Evolutionary conservation across 2,113 vertebrate genomes (phyloP), one percentile per base, ranked within the genome.

Genomic region (Deroptyus accipitrinus): DNA sequence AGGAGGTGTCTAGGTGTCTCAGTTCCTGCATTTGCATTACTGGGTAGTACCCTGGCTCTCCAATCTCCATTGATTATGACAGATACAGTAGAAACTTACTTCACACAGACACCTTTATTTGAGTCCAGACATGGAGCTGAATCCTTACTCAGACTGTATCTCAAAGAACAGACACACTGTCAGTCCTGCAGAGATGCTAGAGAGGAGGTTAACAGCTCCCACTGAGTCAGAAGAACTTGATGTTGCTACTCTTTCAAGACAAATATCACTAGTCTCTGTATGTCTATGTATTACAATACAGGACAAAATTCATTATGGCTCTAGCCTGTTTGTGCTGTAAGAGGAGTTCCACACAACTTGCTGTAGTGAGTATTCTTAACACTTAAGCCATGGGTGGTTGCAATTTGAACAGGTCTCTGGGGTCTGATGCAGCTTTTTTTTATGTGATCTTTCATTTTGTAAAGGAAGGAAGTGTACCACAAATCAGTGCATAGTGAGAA

Each of bases 171-270:
- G 39, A 37, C 44, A 18, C 30, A n/a, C 31, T 48, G 17, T 27
- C 46, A 63, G 35, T 68, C 42, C 33, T 57, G 44, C 48, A 57
- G 17, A 41, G 31, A 14, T 31, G 8, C 42, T 73, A 62, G 25
- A 62, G 39, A 48, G 23, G 18, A 70, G 8, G 19, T 4, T 54
- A 48, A 39, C 16, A 67, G 11, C 23, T 67, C 19, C 64, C 39
- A 52, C 9, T 18, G 8, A 22, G 27, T 61, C 59, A 67, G 59
- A 80, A 75, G 48, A 78, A n/a, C 31, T 24, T 31, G 8, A 2
- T 1, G 1, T 63, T 0, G 0, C 35, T 46, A 17, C 10, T 27
- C 7, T 62, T 77, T 73, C 23, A 61, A 83, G 28, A 24, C 12
- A 55, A 61, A 37, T 76, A 64, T 41, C 24, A 27, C 19, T 35